These are phyloP conservation scores for Crotophaga sulcirostris DNA, from an alignment of 2,113 vertebrate species.

Conservation along the genomic window DNA sequence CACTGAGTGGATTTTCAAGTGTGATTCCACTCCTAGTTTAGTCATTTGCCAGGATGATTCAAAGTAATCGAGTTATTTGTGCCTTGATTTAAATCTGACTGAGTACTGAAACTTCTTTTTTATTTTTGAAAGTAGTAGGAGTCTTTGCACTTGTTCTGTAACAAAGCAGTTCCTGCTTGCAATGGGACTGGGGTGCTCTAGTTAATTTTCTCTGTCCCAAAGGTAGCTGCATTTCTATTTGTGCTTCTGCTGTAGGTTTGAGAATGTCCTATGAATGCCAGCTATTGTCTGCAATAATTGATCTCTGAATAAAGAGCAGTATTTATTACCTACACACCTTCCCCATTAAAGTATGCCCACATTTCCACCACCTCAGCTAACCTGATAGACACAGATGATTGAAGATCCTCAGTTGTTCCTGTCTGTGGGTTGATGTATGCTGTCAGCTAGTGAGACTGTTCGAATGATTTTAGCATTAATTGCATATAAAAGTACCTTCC, in stretches of 20 bases:
- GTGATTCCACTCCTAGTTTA: background rate
- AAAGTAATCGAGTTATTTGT: background rate
- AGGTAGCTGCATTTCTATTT: background rate
- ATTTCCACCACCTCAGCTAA: background rate
- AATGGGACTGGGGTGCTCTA: background rate
- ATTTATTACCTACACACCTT: background rate
- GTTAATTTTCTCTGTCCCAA: background rate
- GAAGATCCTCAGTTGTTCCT: background rate
- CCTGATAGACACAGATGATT: background rate
- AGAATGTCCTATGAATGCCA: background rate
- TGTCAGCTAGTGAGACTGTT: background rate
- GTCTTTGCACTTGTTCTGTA: background rate
- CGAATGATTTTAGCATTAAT: constrained; percentile 9
- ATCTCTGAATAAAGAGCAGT: background rate
- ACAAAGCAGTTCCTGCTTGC: background rate
- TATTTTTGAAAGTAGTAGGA: background rate
- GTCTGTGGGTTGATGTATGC: background rate
- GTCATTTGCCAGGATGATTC: background rate
- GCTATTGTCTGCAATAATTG: background rate
- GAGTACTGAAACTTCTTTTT: background rate
- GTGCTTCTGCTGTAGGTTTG: background rate
- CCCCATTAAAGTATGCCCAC: background rate
- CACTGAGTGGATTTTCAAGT: background rate
- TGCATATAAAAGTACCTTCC: background rate
- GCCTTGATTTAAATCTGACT: background rate